phyloP scores from a whole-genome alignment of 2,888 invertebrate species.

The Drosophila mercatorum region DNA sequence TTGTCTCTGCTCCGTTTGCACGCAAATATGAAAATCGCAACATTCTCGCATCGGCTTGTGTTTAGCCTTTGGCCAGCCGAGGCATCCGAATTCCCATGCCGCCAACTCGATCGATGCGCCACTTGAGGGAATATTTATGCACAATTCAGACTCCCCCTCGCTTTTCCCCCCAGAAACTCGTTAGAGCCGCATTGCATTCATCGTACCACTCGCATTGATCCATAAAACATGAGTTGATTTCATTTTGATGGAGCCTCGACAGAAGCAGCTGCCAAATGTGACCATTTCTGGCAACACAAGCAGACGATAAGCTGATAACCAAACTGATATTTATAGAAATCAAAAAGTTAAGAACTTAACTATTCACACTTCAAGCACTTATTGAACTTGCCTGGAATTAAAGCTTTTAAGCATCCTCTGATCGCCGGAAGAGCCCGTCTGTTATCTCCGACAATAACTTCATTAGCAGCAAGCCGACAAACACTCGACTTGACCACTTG shows the following conservation, averaged over 20 bases:
- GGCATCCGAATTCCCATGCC: slow-evolving; percentile 24
- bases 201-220: slow-evolving; percentile 59
- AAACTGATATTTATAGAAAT: neutral
- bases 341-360: neutral
- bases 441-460: slow-evolving; percentile 56
- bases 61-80: slow-evolving; percentile 49
- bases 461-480: slow-evolving; percentile 56
- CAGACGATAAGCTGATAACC: neutral
- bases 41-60: slow-evolving; percentile 46
- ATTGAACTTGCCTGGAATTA: neutral
- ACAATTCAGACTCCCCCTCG: slow-evolving; percentile 33
- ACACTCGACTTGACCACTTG: slow-evolving; percentile 44
- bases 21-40: slow-evolving; percentile 75
- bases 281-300: neutral
- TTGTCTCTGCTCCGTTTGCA: slow-evolving; percentile 43
- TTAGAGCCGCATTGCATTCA: slow-evolving; percentile 50
- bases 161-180: slow-evolving; percentile 19
- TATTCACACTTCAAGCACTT: neutral
- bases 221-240: slow-evolving; percentile 71
- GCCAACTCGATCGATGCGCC: slow-evolving; percentile 39
- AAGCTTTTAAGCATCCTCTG: neutral
- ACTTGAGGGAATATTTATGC: slow-evolving; percentile 68
- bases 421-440: neutral
- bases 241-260: slow-evolving; percentile 17
- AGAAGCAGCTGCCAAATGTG: slow-evolving; percentile 5